phyloP scores from a whole-genome alignment of 1,140 invertebrate genomes.

The Aethina tumida region DNA sequence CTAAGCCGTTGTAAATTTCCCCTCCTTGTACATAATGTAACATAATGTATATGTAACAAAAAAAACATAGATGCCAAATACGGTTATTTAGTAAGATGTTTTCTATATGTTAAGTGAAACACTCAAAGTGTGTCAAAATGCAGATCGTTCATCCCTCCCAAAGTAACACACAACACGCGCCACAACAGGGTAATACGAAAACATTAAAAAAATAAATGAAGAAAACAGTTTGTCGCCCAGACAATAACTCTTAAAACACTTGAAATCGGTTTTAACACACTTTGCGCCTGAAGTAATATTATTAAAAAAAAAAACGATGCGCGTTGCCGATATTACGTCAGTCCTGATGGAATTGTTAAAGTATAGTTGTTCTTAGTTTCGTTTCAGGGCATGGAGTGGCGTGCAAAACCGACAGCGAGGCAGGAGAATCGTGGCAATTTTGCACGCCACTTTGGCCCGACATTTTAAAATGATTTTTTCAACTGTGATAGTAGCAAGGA shows the following conservation, averaged over 20 bases:
- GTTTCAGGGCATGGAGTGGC: slow-evolving; percentile 10
- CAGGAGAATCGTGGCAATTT: slow-evolving; percentile 9
- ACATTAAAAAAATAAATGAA: slow-evolving; percentile 17
- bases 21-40: slow-evolving; percentile 22
- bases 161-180: slow-evolving; percentile 4
- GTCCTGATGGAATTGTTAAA: slow-evolving; percentile 16
- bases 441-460: slow-evolving; percentile 5
- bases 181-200: slow-evolving; percentile 14
- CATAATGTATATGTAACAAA: slow-evolving; percentile 25
- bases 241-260: neutral
- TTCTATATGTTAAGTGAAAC: slow-evolving; percentile 21
- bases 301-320: slow-evolving; percentile 6
- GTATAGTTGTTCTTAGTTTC: slow-evolving; percentile 13
- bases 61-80: slow-evolving; percentile 23
- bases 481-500: slow-evolving; percentile 38
- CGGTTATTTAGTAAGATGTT: slow-evolving; percentile 14
- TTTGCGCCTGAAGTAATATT: slow-evolving; percentile 9
- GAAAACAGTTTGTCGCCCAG: slow-evolving; percentile 5
- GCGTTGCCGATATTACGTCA: neutral
- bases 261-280: slow-evolving; percentile 4
- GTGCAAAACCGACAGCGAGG: slow-evolving; percentile 10
- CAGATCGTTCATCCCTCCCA: slow-evolving; percentile 11
- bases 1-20: no score
- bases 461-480: slow-evolving; percentile 31
- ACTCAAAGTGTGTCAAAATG: slow-evolving; percentile 13